Evolutionary conservation across 2,797 vertebrate species (phyloP), one percentile per base, ranked within the genome.

Genomic region (Karalla daura): DNA sequence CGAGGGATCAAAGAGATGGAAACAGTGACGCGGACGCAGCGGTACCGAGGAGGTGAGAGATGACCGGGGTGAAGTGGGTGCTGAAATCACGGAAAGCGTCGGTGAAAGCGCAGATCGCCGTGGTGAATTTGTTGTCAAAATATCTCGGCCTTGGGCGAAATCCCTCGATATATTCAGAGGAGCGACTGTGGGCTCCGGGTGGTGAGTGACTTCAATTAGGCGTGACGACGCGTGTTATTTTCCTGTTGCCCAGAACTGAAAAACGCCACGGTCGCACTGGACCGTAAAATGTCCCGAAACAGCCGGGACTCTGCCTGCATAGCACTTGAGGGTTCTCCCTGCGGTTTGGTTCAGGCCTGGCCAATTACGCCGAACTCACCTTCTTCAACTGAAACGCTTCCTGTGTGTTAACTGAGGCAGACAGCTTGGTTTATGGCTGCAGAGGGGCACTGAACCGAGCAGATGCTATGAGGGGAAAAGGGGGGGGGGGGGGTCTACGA

Each of bases 291-390:
- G 58, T 5, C 25, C 62, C 32, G 32, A n/a, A 10, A 36, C 28
- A 30, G 46, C 12, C 39, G 32, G n/a, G 20, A 54, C 23, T 58
- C 51, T 43, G 36, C 35, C 49, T 62, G 25, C 44, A 17, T 63
- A 44, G 35, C 5, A 2, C 66, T 83, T 76, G n/a, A 83, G 56
- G 55, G 61, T 68, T 74, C 86, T 84, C 78, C 66, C 46, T 18
- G 47, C 78, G 80, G 78, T 71, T 86, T 69, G 44, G 70, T 75
- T 85, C 81, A 71, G 69, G 47, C 69, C 74, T 70, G 81, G 77
- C 83, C 81, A 73, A 75, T 81, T 53, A 88, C 87, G 83, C 64
- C 66, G 7, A 74, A 78, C 44, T 71, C 80, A 68, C 67, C 39
- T 81, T 75, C n/a, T n/a, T 64, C 67, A 86, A 82, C 78, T 59